Evolutionary conservation across 2,888 invertebrate genomes (phyloP).

Genomic region (Stramonita haemastoma): DNA sequence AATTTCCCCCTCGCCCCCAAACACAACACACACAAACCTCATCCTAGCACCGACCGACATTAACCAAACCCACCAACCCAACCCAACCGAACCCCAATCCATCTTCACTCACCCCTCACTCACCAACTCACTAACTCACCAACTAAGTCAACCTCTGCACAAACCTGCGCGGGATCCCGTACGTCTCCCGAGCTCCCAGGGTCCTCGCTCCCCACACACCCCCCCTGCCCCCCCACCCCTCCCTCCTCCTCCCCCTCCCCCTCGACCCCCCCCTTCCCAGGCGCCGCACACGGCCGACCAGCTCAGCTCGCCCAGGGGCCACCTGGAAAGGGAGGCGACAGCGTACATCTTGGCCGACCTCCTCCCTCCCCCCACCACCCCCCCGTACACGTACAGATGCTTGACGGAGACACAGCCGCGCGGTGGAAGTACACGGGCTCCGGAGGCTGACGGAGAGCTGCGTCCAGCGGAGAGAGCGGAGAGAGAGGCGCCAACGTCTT

Average conservation of each 20-base stretch:
- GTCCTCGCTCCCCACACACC: constrained; percentile 12
- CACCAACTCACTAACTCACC: too few relatives aligned
- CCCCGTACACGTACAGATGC: constrained; percentile 76
- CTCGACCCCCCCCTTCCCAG: constrained; percentile 16
- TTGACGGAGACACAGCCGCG: constrained; percentile 84
- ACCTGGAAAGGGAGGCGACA: constrained; percentile 87
- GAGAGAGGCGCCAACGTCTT: constrained; percentile 90
- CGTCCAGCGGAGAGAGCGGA: constrained; percentile 87
- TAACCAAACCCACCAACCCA: too few relatives aligned
- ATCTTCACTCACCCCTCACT: too few relatives aligned
- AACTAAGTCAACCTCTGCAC: background rate
- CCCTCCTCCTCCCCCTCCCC: background rate
- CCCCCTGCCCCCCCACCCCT: background rate
- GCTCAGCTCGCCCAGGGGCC: constrained; percentile 91
- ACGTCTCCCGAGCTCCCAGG: background rate
- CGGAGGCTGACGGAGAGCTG: constrained; percentile 85
- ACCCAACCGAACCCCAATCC: too few relatives aligned
- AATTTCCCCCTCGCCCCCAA: too few relatives aligned
- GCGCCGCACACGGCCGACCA: constrained; percentile 85
- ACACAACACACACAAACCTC: too few relatives aligned
- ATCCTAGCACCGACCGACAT: too few relatives aligned
- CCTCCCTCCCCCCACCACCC: constrained; percentile 61
- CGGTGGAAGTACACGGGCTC: constrained; percentile 91
- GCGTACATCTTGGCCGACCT: constrained; percentile 86
- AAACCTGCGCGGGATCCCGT: constrained; percentile 29